Percentiles rank a stretch among this genome's conserved stretches.
Evolutionary conservation across 2,797 vertebrate genomes (phyloP).

Genomic region (Hippocampus kuda): DNA sequence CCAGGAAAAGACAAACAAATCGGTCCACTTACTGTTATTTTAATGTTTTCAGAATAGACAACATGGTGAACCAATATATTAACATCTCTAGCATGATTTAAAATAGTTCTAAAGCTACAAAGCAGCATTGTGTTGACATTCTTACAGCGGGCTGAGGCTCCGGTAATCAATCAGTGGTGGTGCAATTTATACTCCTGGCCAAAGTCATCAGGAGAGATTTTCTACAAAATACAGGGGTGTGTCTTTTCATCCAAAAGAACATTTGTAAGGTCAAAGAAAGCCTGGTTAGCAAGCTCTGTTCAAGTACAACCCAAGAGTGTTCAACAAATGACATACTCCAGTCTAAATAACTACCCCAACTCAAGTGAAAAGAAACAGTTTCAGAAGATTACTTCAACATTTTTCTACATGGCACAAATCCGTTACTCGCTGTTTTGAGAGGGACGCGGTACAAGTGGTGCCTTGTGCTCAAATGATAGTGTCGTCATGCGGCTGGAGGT

Average conservation of each 20-base stretch:
- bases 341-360: neutral
- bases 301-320: neutral
- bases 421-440: neutral
- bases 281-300: neutral
- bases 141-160: neutral
- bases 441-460: neutral
- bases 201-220: neutral
- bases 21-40: neutral
- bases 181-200: neutral
- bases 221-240: neutral
- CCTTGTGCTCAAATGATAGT: slow-evolving; percentile 1
- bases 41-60: neutral
- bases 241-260: neutral
- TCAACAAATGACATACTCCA: neutral
- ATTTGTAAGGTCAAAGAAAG: neutral
- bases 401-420: neutral
- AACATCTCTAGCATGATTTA: neutral
- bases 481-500: neutral
- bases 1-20: neutral
- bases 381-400: neutral
- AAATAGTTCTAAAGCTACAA: neutral
- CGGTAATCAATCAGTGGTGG: neutral
- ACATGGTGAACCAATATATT: neutral
- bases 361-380: neutral
- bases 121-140: neutral